Percentiles rank a stretch among this genome's conserved stretches.
Conservation (phyloP, 2,113 vertebrate genomes). For the human region DNA sequence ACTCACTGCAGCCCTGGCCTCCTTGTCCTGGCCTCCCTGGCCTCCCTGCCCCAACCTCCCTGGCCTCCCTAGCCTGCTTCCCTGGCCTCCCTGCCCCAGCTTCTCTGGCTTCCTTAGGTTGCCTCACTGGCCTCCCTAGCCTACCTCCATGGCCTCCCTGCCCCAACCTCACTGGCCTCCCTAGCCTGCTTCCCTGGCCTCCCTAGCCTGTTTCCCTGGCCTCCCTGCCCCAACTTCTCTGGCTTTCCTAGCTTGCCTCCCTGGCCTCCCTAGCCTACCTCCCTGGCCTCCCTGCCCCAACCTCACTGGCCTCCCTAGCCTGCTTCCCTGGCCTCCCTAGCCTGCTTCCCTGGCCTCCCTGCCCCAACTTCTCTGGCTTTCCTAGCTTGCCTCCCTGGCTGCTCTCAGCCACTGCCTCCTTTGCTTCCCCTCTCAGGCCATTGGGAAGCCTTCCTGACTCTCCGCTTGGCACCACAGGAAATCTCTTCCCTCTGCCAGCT, state of each 20-base stretch:
- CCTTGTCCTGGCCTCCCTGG: not conserved
- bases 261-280: too few relatives aligned
- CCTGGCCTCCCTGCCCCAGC: not conserved
- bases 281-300: not conserved
- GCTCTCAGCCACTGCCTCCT: not conserved
- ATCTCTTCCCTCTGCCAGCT: not conserved
- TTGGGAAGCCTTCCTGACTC: not conserved
- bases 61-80: too few relatives aligned
- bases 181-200: not conserved
- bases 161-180: not conserved
- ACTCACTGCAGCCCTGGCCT: not conserved
- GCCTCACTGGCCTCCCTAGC: not conserved
- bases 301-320: not conserved
- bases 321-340: not conserved
- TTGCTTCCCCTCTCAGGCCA: too few relatives aligned
- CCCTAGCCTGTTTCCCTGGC: too few relatives aligned
- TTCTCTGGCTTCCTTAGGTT: too few relatives aligned
- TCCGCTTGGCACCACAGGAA: not conserved
- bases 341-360: not conserved
- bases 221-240: not conserved
- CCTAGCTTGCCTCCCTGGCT: not conserved
- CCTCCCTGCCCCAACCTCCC: not conserved
- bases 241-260: too few relatives aligned
- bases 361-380: too few relatives aligned
- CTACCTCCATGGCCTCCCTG: not conserved